Conservation (phyloP, 2,888 invertebrate species). For the Timema podura region DNA sequence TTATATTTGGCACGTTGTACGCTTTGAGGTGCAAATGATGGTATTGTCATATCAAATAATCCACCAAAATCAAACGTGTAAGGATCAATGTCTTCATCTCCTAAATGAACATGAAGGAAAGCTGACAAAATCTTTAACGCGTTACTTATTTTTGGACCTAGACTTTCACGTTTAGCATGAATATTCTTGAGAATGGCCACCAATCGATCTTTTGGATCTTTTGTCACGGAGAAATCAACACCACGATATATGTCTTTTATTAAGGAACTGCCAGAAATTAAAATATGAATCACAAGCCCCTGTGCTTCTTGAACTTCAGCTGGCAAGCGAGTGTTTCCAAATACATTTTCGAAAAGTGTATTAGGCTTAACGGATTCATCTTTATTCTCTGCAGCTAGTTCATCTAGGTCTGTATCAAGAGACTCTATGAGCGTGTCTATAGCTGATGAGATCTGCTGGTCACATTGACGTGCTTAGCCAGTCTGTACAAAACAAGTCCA, state of each 20-base stretch:
- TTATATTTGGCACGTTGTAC: conserved; percentile 18
- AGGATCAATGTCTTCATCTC: conserved; percentile 18
- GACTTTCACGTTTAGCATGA: conserved; percentile 1
- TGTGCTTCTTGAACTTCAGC: conserved; percentile 22
- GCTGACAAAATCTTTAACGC: conserved; percentile 17
- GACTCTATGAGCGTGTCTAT: conserved; percentile 2
- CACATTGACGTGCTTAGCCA: conserved; percentile 9
- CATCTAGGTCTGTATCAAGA: conserved; percentile 11
- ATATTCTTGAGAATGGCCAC: conserved; percentile 20
- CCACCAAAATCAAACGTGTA: conserved; percentile 24
- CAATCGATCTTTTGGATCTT: conserved; percentile 13
- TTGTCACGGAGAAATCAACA: conserved; percentile 13
- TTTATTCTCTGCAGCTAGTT: conserved; percentile 18
- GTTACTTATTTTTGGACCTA: conserved; percentile 12
- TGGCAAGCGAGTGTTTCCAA: not conserved
- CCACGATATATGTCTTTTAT: conserved; percentile 19
- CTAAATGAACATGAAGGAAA: conserved; percentile 18
- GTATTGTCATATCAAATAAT: conserved; percentile 16
- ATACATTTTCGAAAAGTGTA: conserved; percentile 15
- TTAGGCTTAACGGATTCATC: conserved; percentile 19
- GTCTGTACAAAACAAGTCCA: conserved; percentile 18
- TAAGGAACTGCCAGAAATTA: conserved; percentile 1
- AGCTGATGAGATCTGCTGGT: not conserved
- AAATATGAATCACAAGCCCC: conserved; percentile 17
- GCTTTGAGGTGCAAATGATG: conserved; percentile 17